Percentiles rank a stretch among this genome's conserved stretches.
phyloP scores from a whole-genome alignment of 2,888 invertebrate species.

The Maniola hyperantus region DNA sequence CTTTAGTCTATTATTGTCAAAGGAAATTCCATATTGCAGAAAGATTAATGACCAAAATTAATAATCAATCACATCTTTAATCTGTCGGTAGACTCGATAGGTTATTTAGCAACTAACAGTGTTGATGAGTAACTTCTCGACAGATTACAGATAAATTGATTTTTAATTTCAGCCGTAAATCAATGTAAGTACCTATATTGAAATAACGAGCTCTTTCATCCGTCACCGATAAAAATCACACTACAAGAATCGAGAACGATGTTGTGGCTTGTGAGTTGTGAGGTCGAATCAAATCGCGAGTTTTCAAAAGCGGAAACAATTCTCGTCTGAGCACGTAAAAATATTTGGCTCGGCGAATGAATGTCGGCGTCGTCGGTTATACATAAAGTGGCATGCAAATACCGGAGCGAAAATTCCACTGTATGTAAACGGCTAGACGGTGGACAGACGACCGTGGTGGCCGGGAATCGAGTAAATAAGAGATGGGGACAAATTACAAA shows the following conservation, averaged over 20 bases:
- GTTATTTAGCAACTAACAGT: no score
- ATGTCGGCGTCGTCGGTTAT: slow-evolving; percentile 61
- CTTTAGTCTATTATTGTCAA: no score
- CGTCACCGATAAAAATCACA: not conserved
- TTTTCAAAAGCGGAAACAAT: slow-evolving; percentile 34
- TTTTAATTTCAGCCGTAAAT: no score
- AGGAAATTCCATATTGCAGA: no score
- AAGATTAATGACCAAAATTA: no score
- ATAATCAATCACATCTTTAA: no score
- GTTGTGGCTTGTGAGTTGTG: not conserved
- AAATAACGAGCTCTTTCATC: not conserved
- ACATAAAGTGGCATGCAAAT: slow-evolving; percentile 66
- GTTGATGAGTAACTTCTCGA: no score
- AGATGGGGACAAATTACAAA: slow-evolving; percentile 30
- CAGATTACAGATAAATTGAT: no score
- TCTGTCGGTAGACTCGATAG: no score
- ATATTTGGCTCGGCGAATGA: slow-evolving; percentile 64
- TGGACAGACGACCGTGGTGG: slow-evolving; percentile 64
- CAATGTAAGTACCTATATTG: no score
- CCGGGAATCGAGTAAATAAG: slow-evolving; percentile 29
- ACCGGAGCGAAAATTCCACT: slow-evolving; percentile 71
- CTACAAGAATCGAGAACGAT: slow-evolving; percentile 1
- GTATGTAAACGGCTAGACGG: slow-evolving; percentile 74
- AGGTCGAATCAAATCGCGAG: slow-evolving; percentile 20
- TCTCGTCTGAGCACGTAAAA: slow-evolving; percentile 59